A percentile compares a stretch with the other conserved stretches of the same genome.
These are phyloP conservation scores for Elephas maximus DNA, from an alignment of 2,113 vertebrate genomes.

Conservation along the genomic window DNA sequence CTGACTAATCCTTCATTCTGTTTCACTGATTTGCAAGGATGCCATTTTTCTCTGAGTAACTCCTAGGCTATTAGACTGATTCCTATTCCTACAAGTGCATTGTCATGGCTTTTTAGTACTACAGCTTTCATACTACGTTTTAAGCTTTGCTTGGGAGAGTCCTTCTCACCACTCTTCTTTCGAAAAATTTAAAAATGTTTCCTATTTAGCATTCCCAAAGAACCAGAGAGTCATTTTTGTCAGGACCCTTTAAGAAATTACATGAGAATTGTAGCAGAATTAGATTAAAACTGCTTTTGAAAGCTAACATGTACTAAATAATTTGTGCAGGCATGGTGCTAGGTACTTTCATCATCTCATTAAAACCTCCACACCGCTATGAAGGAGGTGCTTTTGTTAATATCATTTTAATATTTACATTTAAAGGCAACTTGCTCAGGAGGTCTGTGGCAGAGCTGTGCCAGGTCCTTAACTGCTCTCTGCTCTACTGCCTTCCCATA, in stretches of 20 bases:
- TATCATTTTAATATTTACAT: background rate
- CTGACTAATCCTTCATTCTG: background rate
- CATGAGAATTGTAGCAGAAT: background rate
- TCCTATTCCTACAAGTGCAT: background rate
- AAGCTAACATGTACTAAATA: background rate
- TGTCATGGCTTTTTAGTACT: background rate
- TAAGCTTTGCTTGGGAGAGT: background rate
- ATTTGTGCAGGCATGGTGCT: background rate
- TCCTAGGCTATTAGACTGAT: background rate
- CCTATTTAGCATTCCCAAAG: background rate
- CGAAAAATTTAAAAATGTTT: background rate
- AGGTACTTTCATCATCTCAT: background rate
- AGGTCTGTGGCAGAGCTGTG: background rate
- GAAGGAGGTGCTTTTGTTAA: background rate
- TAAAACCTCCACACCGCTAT: background rate
- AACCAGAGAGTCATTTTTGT: background rate
- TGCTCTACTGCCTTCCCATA: background rate
- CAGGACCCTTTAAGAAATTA: background rate
- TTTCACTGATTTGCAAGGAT: background rate
- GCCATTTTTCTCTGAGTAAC: background rate
- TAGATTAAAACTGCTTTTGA: conserved; percentile 8
- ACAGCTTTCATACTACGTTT: background rate
- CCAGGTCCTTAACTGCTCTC: background rate
- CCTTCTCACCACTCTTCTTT: background rate
- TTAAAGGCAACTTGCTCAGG: background rate